phyloP scores from a whole-genome alignment of 2,797 vertebrate species.

The Triplophysa bombifrons region DNA sequence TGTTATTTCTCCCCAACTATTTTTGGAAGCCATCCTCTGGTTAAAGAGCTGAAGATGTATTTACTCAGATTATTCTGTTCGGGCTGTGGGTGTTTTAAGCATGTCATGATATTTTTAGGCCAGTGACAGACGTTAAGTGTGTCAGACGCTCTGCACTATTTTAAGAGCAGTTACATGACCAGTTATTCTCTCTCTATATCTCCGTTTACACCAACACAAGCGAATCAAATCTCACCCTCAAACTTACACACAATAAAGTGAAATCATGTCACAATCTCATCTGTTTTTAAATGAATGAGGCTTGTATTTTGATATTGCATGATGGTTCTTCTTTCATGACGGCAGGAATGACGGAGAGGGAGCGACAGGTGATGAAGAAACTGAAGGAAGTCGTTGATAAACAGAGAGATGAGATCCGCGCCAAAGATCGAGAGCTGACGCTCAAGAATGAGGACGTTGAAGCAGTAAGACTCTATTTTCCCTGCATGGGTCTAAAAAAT shows the following conservation, averaged over 20 bases:
- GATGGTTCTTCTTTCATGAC: not conserved
- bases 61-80: too few species aligned
- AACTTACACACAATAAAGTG: not conserved
- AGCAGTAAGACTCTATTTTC: slow-evolving; percentile 80
- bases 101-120: slow-evolving; percentile 17
- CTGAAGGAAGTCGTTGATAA: slow-evolving; percentile 98
- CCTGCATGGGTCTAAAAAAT: not conserved
- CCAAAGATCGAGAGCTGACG: slow-evolving; percentile 92
- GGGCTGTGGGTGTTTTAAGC: too few species aligned
- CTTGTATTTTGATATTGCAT: not conserved
- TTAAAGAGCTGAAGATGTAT: too few species aligned
- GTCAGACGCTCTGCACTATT: slow-evolving; percentile 55
- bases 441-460: slow-evolving; percentile 95
- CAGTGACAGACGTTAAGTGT: slow-evolving; percentile 18
- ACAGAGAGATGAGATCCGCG: slow-evolving; percentile 96
- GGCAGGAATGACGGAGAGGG: slow-evolving; percentile 89
- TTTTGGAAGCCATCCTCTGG: too few species aligned
- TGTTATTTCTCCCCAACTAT: too few species aligned
- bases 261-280: not conserved
- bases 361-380: slow-evolving; percentile 98
- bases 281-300: not conserved
- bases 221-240: not conserved
- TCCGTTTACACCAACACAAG: not conserved
- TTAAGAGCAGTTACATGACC: slow-evolving; percentile 42
- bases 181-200: not conserved